Percentiles rank a stretch among this genome's conserved stretches.
phyloP scores from a whole-genome alignment of 2,888 invertebrate species.

The Leucophora obtusa region DNA sequence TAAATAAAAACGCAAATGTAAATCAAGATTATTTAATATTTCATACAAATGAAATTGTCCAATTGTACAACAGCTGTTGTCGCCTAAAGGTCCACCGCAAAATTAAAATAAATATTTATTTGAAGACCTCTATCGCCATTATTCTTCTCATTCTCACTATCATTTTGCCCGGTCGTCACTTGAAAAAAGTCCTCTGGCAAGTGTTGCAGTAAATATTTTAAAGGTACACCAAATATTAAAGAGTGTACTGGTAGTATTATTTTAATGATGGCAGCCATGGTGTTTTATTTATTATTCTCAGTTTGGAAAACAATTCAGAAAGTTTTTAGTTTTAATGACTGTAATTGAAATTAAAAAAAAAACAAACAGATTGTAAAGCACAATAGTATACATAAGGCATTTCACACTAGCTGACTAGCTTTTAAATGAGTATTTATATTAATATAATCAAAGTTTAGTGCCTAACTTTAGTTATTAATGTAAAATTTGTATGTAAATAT shows the following conservation, averaged over 20 bases:
- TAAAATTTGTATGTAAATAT: too few relatives aligned
- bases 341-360: neutral
- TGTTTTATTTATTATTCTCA: neutral
- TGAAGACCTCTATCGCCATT: neutral
- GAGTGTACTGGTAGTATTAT: neutral
- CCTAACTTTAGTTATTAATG: too few relatives aligned
- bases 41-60: constrained; percentile 69
- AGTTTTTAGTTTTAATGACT: neutral
- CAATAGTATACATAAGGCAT: too few relatives aligned
- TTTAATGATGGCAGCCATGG: neutral
- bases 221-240: neutral
- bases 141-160: neutral
- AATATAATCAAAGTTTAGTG: too few relatives aligned
- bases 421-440: too few relatives aligned
- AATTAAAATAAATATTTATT: constrained; percentile 27
- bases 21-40: constrained; percentile 68
- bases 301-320: neutral
- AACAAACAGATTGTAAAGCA: neutral
- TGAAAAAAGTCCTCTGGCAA: neutral
- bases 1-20: constrained; percentile 52
- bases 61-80: constrained; percentile 72
- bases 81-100: constrained; percentile 66
- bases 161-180: neutral
- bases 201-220: neutral
- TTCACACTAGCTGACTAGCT: too few relatives aligned